Percentiles rank a stretch among this genome's conserved stretches.
These are phyloP conservation scores for Tylochromis polylepis DNA, from an alignment of 2,113 vertebrate genomes.

Conservation along the genomic window DNA sequence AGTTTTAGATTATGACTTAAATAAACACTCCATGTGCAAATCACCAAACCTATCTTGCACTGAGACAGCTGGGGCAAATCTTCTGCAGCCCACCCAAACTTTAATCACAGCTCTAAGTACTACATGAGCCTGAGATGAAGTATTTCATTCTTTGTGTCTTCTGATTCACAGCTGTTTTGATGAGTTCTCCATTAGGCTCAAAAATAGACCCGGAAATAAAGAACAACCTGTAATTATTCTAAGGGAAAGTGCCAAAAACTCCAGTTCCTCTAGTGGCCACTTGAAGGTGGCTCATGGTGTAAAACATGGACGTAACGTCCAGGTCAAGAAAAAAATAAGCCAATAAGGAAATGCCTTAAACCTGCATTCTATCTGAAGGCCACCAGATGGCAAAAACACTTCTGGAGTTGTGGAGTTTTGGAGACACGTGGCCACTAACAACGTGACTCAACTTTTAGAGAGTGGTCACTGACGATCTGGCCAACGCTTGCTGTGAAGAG, in stretches of 20 bases:
- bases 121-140: neutral
- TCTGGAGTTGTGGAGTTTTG: neutral
- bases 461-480: neutral
- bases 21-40: neutral
- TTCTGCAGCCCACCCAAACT: neutral
- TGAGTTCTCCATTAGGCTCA: accelerated
- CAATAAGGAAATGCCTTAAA: neutral
- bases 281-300: neutral
- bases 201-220: neutral
- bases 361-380: neutral
- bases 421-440: accelerated
- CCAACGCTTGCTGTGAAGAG: accelerated
- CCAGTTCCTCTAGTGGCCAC: neutral
- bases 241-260: neutral
- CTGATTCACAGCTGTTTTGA: neutral
- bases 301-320: neutral
- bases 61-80: neutral
- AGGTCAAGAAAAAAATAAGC: neutral
- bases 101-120: neutral
- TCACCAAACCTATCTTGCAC: neutral
- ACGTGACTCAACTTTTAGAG: neutral
- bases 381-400: neutral
- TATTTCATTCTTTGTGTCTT: neutral
- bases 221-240: neutral
- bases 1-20: neutral